These are phyloP conservation scores for Crenuchus spilurus DNA, from an alignment of 2,797 vertebrate genomes.

Conservation along the genomic window DNA sequence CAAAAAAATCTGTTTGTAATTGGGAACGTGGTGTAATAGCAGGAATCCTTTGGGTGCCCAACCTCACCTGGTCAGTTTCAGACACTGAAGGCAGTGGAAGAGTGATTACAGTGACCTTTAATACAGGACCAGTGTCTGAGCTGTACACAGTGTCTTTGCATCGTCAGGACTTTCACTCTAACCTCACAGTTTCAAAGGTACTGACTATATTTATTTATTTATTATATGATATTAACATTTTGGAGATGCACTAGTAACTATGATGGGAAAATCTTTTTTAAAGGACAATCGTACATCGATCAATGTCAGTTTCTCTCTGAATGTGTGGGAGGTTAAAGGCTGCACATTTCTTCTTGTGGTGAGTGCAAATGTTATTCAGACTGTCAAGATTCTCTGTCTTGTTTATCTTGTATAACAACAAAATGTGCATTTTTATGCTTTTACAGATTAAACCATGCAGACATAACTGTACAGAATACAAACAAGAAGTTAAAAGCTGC, in stretches of 20 bases:
- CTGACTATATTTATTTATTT: background rate
- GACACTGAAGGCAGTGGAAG: conserved; percentile 9
- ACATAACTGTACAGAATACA: conserved; percentile 56
- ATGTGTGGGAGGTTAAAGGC: conserved; percentile 30
- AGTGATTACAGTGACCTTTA: conserved; percentile 64
- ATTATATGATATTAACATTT: too few species aligned
- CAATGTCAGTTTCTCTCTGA: conserved; percentile 65
- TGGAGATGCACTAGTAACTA: too few species aligned
- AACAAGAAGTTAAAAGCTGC: conserved; percentile 42
- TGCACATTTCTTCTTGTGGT: conserved; percentile 66
- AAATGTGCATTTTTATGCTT: background rate
- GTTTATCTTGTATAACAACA: background rate
- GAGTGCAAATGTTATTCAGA: conserved; percentile 41
- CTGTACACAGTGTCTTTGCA: conserved; percentile 66
- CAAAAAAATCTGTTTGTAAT: background rate
- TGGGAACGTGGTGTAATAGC: conserved; percentile 32
- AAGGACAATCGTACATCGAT: conserved; percentile 66
- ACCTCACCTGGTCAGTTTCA: conserved; percentile 33
- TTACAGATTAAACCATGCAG: conserved; percentile 73
- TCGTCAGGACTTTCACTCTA: conserved; percentile 21
- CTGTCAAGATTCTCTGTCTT: background rate
- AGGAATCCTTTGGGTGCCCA: conserved; percentile 72
- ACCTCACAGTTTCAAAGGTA: conserved; percentile 67
- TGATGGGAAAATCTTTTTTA: conserved; percentile 19
- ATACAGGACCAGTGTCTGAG: conserved; percentile 65